Conservation (phyloP, 2,113 vertebrate species). For the Antechinus stuartii region DNA sequence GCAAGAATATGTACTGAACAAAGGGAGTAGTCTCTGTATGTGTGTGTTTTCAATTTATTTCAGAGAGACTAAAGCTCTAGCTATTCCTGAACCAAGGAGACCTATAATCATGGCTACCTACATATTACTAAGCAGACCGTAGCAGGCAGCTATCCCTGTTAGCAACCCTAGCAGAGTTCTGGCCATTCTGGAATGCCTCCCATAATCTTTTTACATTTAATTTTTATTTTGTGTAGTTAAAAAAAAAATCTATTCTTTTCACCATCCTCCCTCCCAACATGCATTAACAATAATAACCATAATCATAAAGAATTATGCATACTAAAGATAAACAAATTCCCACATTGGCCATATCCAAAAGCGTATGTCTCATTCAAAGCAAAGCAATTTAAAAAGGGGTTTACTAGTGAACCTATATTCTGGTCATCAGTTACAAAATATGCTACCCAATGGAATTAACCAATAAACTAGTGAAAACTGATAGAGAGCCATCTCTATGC, state of each 20-base stretch:
- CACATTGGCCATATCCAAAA: background rate
- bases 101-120: background rate
- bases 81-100: background rate
- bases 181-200: background rate
- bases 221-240: background rate
- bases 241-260: background rate
- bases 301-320: background rate
- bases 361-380: background rate
- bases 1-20: background rate
- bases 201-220: background rate
- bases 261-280: background rate
- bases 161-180: background rate
- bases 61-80: background rate
- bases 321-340: background rate
- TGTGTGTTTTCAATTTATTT: background rate
- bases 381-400: background rate
- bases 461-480: background rate
- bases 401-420: background rate
- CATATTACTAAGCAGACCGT: background rate
- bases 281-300: background rate
- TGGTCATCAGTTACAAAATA: background rate
- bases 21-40: background rate
- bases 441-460: background rate
- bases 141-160: background rate
- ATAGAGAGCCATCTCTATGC: background rate